Percentiles rank a stretch among this genome's conserved stretches.
phyloP scores from a whole-genome alignment of 2,888 invertebrate species.

The Chouioia cunea region DNA sequence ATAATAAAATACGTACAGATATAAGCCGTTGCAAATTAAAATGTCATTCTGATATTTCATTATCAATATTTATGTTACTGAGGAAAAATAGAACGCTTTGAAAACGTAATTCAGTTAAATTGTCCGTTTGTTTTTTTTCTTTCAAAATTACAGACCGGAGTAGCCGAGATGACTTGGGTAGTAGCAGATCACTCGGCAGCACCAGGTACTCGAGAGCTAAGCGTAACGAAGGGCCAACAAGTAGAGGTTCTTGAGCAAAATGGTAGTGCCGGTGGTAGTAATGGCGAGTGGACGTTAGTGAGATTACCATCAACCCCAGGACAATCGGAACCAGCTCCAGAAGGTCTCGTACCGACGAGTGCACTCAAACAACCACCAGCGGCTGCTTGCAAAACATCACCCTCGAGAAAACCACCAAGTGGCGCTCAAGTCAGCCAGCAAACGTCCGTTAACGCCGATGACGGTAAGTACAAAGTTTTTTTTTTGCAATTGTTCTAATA shows the following conservation, averaged over 20 bases:
- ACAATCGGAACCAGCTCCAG: conserved; percentile 74
- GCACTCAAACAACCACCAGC: conserved; percentile 83
- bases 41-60: no score
- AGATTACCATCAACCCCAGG: conserved; percentile 70
- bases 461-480: conserved; percentile 61
- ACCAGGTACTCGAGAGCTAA: conserved; percentile 82
- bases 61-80: no score
- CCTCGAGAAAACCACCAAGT: conserved; percentile 68
- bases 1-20: no score
- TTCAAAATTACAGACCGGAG: conserved; percentile 75
- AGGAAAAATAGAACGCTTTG: no score
- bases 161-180: conserved; percentile 91
- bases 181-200: conserved; percentile 87
- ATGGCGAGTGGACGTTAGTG: conserved; percentile 69
- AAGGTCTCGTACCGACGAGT: conserved; percentile 85
- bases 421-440: conserved; percentile 55
- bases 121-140: conserved; percentile 1
- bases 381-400: conserved; percentile 70
- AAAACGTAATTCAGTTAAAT: no score
- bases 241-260: conserved; percentile 91
- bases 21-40: no score
- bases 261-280: conserved; percentile 66
- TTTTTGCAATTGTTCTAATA: no score
- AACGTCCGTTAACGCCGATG: conserved; percentile 60
- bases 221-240: conserved; percentile 91